Evolutionary conservation across 2,888 invertebrate species (phyloP).

Genomic region (Taphrorychus bicolor): DNA sequence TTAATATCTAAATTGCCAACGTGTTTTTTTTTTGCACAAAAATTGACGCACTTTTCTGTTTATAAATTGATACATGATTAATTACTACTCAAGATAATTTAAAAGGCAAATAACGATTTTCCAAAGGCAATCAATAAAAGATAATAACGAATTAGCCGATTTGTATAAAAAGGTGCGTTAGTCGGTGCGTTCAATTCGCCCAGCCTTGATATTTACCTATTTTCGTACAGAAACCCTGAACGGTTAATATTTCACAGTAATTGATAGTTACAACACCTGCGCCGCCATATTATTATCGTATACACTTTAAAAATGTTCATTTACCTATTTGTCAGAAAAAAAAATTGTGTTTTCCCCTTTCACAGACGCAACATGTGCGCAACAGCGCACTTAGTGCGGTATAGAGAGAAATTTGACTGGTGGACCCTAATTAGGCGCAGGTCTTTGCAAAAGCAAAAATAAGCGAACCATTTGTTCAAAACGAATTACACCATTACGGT

Average conservation of each 20-base stretch:
- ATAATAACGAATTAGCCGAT: slow-evolving; percentile 16
- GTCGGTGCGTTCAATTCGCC: slow-evolving; percentile 26
- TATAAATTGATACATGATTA: neutral
- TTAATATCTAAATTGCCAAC: neutral
- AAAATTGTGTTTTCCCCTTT: slow-evolving; percentile 4
- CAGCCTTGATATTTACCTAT: slow-evolving; percentile 40
- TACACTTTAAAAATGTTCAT: slow-evolving; percentile 4
- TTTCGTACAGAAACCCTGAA: slow-evolving; percentile 38
- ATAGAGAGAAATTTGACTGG: neutral
- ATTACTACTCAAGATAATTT: neutral
- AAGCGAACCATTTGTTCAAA: slow-evolving; percentile 20
- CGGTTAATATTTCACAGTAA: slow-evolving; percentile 2
- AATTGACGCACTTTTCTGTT: neutral
- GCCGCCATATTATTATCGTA: neutral
- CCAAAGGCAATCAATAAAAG: neutral
- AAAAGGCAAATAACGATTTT: neutral
- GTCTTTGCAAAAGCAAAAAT: slow-evolving; percentile 13
- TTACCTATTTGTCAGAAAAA: slow-evolving; percentile 11
- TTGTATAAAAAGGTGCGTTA: slow-evolving; percentile 32
- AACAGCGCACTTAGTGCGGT: neutral
- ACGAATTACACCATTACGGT: slow-evolving; percentile 24
- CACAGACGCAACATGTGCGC: neutral
- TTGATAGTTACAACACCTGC: slow-evolving; percentile 27
- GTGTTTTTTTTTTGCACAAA: neutral
- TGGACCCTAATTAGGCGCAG: neutral